Evolutionary conservation across 1,140 invertebrate species (phyloP).

Genomic region (Brachionus rotundiformis): DNA sequence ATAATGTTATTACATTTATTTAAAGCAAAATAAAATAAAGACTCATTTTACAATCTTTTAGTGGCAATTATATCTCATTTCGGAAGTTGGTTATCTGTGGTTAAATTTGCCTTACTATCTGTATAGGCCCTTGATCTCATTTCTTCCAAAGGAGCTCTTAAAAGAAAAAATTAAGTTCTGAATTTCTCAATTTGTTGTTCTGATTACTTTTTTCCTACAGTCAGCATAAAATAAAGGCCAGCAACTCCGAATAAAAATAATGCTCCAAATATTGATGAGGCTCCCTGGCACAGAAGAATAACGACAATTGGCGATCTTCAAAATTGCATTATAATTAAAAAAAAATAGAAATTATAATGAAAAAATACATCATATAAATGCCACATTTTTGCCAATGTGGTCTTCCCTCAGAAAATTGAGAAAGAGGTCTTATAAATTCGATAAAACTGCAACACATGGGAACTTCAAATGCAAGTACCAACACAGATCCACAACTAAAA

Average conservation of each 20-base stretch:
- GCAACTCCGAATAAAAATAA: conserved; percentile 32
- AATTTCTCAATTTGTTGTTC: not conserved
- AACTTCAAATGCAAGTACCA: conserved; percentile 39
- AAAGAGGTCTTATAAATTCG: conserved; percentile 40
- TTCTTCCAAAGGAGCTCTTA: conserved; percentile 22
- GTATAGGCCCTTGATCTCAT: conserved; percentile 39
- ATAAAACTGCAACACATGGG: conserved; percentile 48
- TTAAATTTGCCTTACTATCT: conserved; percentile 37
- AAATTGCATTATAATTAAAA: not conserved
- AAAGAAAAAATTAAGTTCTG: not conserved
- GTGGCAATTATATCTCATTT: not conserved
- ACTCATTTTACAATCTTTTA: not conserved
- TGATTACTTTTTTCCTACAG: conserved; percentile 2
- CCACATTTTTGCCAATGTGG: conserved; percentile 39
- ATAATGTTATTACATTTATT: conserved; percentile 5
- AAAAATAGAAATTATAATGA: not conserved
- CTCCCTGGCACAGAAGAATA: conserved; percentile 38
- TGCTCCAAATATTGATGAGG: conserved; percentile 29
- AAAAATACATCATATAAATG: conserved; percentile 39
- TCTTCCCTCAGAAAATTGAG: conserved; percentile 49
- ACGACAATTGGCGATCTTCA: not conserved
- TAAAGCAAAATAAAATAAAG: not conserved
- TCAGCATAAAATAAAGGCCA: conserved; percentile 34
- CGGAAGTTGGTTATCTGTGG: conserved; percentile 13
- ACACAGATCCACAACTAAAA: conserved; percentile 17